Evolutionary conservation across 2,888 invertebrate species (phyloP).

Genomic region (Digitonthophagus gazella): DNA sequence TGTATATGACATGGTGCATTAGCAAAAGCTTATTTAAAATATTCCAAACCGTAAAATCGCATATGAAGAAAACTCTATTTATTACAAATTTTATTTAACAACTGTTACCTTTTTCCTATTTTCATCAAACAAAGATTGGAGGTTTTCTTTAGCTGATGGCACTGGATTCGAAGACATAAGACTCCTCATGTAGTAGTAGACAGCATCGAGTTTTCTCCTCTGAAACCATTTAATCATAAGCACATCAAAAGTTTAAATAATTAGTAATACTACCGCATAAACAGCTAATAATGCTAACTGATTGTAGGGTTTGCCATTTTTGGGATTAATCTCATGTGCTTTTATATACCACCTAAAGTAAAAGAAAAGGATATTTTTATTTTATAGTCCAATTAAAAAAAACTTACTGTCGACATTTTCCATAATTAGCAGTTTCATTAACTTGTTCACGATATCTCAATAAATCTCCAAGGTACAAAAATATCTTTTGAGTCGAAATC

Average conservation of each 20-base stretch:
- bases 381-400: too few relatives aligned
- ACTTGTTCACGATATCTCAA: slow-evolving; percentile 86
- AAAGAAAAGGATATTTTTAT: slow-evolving; percentile 15
- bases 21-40: neutral
- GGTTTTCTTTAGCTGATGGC: slow-evolving; percentile 85
- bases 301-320: slow-evolving; percentile 93
- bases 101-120: slow-evolving; percentile 78
- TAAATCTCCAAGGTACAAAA: slow-evolving; percentile 88
- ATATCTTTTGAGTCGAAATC: slow-evolving; percentile 82
- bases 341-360: slow-evolving; percentile 78
- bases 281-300: slow-evolving; percentile 89
- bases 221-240: slow-evolving; percentile 55
- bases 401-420: slow-evolving; percentile 68
- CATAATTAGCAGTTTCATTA: slow-evolving; percentile 77
- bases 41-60: neutral
- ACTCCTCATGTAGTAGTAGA: slow-evolving; percentile 95
- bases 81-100: neutral
- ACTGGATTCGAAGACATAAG: slow-evolving; percentile 92
- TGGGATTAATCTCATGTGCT: slow-evolving; percentile 90
- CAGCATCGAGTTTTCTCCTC: slow-evolving; percentile 92
- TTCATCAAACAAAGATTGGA: slow-evolving; percentile 87
- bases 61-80: neutral
- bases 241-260: slow-evolving; percentile 4
- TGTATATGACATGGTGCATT: neutral
- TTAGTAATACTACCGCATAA: slow-evolving; percentile 63